Conservation (phyloP, 1,140 invertebrate genomes). For the Fopius arisanus region DNA sequence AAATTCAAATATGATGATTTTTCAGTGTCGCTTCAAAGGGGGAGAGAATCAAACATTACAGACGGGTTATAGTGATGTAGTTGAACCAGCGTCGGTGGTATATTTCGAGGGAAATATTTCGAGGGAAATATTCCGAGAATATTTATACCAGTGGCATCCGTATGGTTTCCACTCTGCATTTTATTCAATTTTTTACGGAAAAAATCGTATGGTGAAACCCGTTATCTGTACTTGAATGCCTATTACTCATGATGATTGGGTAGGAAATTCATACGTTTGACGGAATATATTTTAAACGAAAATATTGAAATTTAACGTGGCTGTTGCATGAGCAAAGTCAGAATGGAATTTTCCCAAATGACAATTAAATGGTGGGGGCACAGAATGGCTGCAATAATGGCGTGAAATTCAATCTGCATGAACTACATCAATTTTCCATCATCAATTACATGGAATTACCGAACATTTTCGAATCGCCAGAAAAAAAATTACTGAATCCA, state of each 20-base stretch:
- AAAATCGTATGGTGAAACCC: background rate
- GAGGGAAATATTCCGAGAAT: too few relatives aligned
- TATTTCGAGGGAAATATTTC: too few relatives aligned
- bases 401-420: background rate
- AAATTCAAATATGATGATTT: background rate
- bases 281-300: conserved; percentile 18
- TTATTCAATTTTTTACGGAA: background rate
- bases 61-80: background rate
- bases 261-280: conserved; percentile 31
- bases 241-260: conserved; percentile 33
- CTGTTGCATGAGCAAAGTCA: background rate
- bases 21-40: background rate
- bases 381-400: background rate
- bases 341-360: background rate
- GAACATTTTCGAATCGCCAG: background rate
- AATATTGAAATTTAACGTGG: conserved; percentile 15
- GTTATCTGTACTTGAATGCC: conserved; percentile 33
- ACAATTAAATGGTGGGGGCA: background rate
- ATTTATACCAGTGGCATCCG: background rate
- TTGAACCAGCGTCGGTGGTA: background rate
- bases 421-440: background rate
- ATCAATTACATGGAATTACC: background rate
- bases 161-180: background rate
- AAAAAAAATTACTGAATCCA: background rate
- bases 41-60: background rate